Percentiles rank a stretch among this genome's conserved stretches.
phyloP scores from a whole-genome alignment of 37 sponge, comb jelly and placozoan genomes.

The Crambe crambe region DNA sequence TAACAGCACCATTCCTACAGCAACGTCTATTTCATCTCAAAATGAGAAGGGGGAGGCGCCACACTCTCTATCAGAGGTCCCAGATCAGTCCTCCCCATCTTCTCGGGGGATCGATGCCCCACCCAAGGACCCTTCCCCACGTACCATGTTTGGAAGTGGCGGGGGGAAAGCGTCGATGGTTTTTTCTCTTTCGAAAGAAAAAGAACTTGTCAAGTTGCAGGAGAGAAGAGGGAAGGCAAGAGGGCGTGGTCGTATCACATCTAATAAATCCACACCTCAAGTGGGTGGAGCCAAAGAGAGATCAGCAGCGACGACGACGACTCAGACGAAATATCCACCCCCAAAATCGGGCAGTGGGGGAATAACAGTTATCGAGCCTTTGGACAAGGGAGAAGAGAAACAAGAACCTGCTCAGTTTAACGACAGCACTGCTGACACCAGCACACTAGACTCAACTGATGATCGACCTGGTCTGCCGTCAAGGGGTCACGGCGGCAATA shows the following conservation, averaged over 20 bases:
- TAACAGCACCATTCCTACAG: no score
- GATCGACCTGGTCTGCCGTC: not conserved
- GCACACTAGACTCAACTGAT: not conserved
- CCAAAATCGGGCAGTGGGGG: slow-evolving; percentile 8
- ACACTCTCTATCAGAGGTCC: not conserved
- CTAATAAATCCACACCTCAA: not conserved
- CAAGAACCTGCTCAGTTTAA: not conserved
- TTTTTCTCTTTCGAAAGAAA: slow-evolving; percentile 15
- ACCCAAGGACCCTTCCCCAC: not conserved
- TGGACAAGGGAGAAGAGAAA: not conserved
- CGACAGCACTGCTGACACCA: not conserved
- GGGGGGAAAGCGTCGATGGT: slow-evolving; percentile 5
- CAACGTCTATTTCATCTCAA: no score
- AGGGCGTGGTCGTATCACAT: slow-evolving; percentile 10
- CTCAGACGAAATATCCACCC: not conserved
- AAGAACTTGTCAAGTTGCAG: slow-evolving; percentile 3
- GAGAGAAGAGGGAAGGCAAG: slow-evolving; percentile 23
- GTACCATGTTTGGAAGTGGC: not conserved
- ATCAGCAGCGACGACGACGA: not conserved
- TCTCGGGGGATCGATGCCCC: not conserved
- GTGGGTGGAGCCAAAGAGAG: not conserved
- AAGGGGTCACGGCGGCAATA: not conserved
- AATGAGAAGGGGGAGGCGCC: no score
- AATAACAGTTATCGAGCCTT: slow-evolving; percentile 13
- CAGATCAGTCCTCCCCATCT: not conserved